Base-by-base conservation (phyloP, 2,113 vertebrate species). In the Sceloporus tristichus region DNA sequence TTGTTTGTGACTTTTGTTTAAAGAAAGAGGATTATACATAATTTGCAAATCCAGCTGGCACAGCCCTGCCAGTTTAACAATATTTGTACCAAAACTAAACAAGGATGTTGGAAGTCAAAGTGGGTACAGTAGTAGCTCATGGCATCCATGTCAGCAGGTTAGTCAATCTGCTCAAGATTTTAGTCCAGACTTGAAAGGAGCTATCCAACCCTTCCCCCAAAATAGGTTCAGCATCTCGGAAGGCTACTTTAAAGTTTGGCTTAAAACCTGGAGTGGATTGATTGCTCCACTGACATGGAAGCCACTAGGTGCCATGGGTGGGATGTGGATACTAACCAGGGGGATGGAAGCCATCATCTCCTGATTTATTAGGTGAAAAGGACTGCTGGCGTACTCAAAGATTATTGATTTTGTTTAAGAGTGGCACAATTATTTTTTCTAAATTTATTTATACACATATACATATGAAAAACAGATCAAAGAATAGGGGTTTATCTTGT, bases 1-100 rank as follows among this genome's bases (percentile, higher is more conserved):
- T 3, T 83, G 75, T 89, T 91, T 88, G 79, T 78, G 85, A 79
- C 75, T 48, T 78, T 80, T 23, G 91, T 91, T 89, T 27, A 48
- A 88, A 85, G 56, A 88, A 82, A 79, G 3, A 86, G n/a, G 62
- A 2, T 0, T 0, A 1, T 79, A 84, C 34, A 48, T 42, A 86
- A 73, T 78, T 84, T 81, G 40, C 23, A 90, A 91, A 89, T 88
- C 59, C 75, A 5, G 66, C 2, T 82, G 18, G 83, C 1, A 77
- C 56, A 56, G 59, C 4, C 25, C 38, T 53, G 40, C 23, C 6
- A 79, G 2, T 59, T 34, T 19, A 21, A 27, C 3, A 79, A n/a
- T 16, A 65, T 65, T 81, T 65, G 34, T 27, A 65, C 21, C 34
- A 40, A 21, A 66, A 21, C 19, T 25, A 79, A 82, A 25, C 21